Percentiles rank a stretch among this genome's conserved stretches.
Evolutionary conservation across 1,140 invertebrate species (phyloP).

Genomic region (Ptiloglossa arizonensis): DNA sequence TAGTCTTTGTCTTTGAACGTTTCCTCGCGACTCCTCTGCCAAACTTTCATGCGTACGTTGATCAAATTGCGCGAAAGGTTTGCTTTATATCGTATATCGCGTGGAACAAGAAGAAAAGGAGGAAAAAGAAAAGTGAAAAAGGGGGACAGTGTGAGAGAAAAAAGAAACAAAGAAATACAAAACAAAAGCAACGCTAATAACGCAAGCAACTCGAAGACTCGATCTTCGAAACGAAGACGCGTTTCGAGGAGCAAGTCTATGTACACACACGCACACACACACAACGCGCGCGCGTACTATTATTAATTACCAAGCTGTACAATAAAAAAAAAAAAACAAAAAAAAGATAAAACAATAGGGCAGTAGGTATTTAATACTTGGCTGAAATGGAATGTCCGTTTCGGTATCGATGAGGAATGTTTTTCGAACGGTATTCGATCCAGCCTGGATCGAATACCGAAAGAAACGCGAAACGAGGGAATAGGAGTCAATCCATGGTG

Average conservation of each 20-base stretch:
- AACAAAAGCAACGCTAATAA: too few relatives aligned
- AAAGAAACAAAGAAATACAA: too few relatives aligned
- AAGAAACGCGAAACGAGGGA: not conserved
- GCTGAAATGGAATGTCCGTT: slow-evolving; percentile 12
- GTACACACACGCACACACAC: too few relatives aligned
- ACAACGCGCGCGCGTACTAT: not conserved
- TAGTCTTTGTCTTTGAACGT: not conserved
- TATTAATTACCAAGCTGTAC: slow-evolving; percentile 2
- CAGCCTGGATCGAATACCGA: too few relatives aligned
- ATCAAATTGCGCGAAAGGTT: not conserved
- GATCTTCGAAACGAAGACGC: slow-evolving; percentile 7
- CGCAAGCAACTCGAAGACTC: not conserved
- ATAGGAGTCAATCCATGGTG: too few relatives aligned
- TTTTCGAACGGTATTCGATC: not conserved
- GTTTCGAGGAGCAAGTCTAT: not conserved
- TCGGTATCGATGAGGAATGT: slow-evolving; percentile 8
- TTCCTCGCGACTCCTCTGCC: not conserved
- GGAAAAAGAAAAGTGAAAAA: too few relatives aligned
- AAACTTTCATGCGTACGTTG: not conserved
- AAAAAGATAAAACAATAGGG: not conserved
- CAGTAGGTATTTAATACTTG: not conserved
- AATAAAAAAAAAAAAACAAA: not conserved
- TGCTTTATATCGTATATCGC: not conserved
- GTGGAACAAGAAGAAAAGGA: too few relatives aligned
- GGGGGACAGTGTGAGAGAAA: too few relatives aligned